phyloP scores from a whole-genome alignment of 2,797 vertebrate species.

The Argentina silus region DNA sequence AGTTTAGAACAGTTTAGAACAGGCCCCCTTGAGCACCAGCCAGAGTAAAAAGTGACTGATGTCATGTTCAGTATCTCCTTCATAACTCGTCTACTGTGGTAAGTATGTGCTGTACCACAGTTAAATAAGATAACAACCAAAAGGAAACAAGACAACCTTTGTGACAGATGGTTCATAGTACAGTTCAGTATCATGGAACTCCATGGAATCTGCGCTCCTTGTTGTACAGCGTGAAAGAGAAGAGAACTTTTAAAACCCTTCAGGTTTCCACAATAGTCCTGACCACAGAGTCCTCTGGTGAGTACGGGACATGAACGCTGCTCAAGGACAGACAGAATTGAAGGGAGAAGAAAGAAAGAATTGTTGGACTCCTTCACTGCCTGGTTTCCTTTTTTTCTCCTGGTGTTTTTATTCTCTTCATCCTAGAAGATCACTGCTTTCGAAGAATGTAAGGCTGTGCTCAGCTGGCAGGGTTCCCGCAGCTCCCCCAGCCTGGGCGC shows the following conservation, averaged over 20 bases:
- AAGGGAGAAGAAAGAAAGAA: conserved; percentile 10
- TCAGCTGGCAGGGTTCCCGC: conserved; percentile 43
- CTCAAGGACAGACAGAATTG: background rate
- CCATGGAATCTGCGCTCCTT: too few relatives aligned
- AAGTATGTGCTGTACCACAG: too few relatives aligned
- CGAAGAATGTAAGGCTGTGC: background rate
- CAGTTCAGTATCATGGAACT: too few relatives aligned
- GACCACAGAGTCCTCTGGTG: background rate
- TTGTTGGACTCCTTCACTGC: background rate
- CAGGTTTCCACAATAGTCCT: background rate
- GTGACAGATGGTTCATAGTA: too few relatives aligned
- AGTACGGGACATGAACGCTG: background rate
- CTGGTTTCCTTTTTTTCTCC: conserved; percentile 16
- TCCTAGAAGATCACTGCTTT: conserved; percentile 18
- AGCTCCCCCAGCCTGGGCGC: conserved; percentile 37
- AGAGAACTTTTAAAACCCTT: background rate
- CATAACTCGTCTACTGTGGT: too few relatives aligned
- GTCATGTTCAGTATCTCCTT: background rate
- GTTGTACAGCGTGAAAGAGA: too few relatives aligned
- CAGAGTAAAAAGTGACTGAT: background rate
- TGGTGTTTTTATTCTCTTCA: background rate
- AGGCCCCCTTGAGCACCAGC: background rate
- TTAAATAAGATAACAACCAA: too few relatives aligned
- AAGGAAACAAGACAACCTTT: too few relatives aligned
- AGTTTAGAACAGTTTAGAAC: background rate